These are phyloP conservation scores for Elymnias hypermnestra DNA, from an alignment of 1,140 invertebrate species.

Conservation along the genomic window DNA sequence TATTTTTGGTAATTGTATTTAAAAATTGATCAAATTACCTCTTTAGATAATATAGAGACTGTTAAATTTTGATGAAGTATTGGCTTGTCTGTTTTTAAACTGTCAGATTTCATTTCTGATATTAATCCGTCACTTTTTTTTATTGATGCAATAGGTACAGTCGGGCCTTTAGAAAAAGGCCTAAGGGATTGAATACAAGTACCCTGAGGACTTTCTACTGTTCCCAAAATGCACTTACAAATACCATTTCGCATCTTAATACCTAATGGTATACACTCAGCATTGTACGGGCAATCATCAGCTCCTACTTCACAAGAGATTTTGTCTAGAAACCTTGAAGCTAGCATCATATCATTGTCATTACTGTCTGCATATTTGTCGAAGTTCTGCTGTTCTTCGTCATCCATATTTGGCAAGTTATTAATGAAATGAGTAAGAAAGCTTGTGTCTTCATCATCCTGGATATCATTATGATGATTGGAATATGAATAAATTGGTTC, in stretches of 20 bases:
- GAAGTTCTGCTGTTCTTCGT: slow-evolving; percentile 50
- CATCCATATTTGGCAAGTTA: slow-evolving; percentile 53
- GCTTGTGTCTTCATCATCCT: slow-evolving; percentile 54
- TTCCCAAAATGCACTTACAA: slow-evolving; percentile 81
- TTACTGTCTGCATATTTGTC: slow-evolving; percentile 65
- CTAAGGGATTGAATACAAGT: slow-evolving; percentile 46
- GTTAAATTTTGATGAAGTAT: slow-evolving; percentile 80
- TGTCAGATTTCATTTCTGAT: slow-evolving; percentile 35
- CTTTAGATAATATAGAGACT: slow-evolving; percentile 87
- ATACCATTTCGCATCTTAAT: slow-evolving; percentile 78
- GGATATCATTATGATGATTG: slow-evolving; percentile 45
- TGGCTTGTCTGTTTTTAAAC: slow-evolving; percentile 48
- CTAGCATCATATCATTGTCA: slow-evolving; percentile 68
- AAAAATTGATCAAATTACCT: too few species aligned
- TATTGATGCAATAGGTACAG: slow-evolving; percentile 46
- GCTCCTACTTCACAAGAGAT: slow-evolving; percentile 70
- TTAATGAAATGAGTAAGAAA: slow-evolving; percentile 57
- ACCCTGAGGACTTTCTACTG: slow-evolving; percentile 53
- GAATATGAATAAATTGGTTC: slow-evolving; percentile 60
- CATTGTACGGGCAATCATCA: slow-evolving; percentile 78
- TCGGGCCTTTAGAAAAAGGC: slow-evolving; percentile 59
- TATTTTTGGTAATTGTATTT: too few species aligned
- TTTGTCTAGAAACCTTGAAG: slow-evolving; percentile 62
- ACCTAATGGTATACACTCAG: slow-evolving; percentile 79
- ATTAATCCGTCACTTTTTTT: slow-evolving; percentile 47